Percentiles rank a stretch among this genome's conserved stretches.
phyloP scores from a whole-genome alignment of 2,113 vertebrate genomes.

The Beaufortia kweichowensis region DNA sequence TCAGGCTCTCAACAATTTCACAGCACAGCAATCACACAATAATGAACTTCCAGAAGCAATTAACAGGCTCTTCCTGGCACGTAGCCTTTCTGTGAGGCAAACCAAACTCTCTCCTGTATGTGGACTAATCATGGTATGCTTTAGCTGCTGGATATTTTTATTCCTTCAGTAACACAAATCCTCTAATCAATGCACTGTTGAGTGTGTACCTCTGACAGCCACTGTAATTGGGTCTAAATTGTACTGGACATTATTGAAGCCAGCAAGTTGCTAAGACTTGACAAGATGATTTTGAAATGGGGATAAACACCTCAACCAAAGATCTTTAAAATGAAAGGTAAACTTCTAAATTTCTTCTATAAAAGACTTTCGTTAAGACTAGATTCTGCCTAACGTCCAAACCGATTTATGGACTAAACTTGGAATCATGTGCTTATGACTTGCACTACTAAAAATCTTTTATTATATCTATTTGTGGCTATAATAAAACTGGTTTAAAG shows the following conservation, averaged over 20 bases:
- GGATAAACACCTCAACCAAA: background rate
- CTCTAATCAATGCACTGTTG: slow-evolving; percentile 57
- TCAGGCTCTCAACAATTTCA: slow-evolving; percentile 71
- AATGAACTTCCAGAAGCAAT: slow-evolving; percentile 75
- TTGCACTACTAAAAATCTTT: too few relatives aligned
- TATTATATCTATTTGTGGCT: background rate
- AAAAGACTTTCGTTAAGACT: background rate
- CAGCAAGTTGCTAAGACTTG: background rate
- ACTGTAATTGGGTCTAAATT: slow-evolving; percentile 53
- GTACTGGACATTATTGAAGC: slow-evolving; percentile 10
- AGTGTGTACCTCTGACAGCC: slow-evolving; percentile 45
- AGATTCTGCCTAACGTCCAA: background rate
- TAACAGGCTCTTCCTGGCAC: slow-evolving; percentile 66
- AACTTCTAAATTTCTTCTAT: background rate
- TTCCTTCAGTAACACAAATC: slow-evolving; percentile 57
- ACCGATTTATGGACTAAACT: too few relatives aligned
- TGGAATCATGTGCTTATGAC: too few relatives aligned
- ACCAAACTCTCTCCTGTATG: slow-evolving; percentile 22
- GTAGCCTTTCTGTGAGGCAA: slow-evolving; percentile 59
- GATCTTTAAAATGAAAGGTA: too few relatives aligned
- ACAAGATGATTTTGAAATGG: background rate
- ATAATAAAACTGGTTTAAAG: background rate
- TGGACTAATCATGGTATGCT: slow-evolving; percentile 62
- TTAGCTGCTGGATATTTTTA: slow-evolving; percentile 56
- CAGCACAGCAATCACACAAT: slow-evolving; percentile 71